Evolutionary conservation across 2,888 invertebrate genomes (phyloP).

Genomic region (Temnothorax unifasciatus): DNA sequence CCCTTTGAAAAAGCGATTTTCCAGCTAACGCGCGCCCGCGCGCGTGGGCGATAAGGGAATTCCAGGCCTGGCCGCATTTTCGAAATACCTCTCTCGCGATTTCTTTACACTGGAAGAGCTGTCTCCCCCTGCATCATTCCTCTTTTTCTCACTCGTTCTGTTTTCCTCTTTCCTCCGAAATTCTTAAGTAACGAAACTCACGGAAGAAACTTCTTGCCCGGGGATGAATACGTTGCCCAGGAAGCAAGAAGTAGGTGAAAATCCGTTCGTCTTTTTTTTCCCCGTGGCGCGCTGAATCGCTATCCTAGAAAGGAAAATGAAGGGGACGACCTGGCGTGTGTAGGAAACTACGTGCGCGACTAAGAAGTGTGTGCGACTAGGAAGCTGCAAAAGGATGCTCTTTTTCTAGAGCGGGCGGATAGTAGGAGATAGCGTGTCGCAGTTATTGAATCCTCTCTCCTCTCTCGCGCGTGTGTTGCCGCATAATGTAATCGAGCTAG

Average conservation of each 20-base stretch:
- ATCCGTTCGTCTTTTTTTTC: slow-evolving; percentile 22
- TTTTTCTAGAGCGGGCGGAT: slow-evolving; percentile 1
- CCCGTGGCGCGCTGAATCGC: slow-evolving; percentile 30
- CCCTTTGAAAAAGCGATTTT: slow-evolving; percentile 50
- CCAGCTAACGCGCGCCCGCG: slow-evolving; percentile 30
- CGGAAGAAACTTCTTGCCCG: slow-evolving; percentile 47
- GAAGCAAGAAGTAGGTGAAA: slow-evolving; percentile 53
- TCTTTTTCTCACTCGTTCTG: background rate
- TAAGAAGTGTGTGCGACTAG: background rate
- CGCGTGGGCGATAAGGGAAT: slow-evolving; percentile 31
- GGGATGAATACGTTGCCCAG: slow-evolving; percentile 52
- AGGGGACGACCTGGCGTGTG: slow-evolving; percentile 19
- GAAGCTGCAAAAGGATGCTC: slow-evolving; percentile 9
- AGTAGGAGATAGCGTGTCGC: slow-evolving; percentile 25
- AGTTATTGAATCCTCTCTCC: slow-evolving; percentile 40
- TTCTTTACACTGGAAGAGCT: slow-evolving; percentile 47
- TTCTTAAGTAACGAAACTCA: slow-evolving; percentile 62
- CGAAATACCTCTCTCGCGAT: slow-evolving; percentile 47
- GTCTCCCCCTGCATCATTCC: background rate
- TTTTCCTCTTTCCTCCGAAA: slow-evolving; percentile 25
- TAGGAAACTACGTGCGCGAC: slow-evolving; percentile 14
- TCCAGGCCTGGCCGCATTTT: slow-evolving; percentile 38
- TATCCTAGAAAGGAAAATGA: slow-evolving; percentile 38
- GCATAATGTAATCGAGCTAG: slow-evolving; percentile 49
- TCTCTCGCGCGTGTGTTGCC: slow-evolving; percentile 37